Evolutionary conservation across 2,888 invertebrate species (phyloP).

Genomic region (Pyrrhia umbra): DNA sequence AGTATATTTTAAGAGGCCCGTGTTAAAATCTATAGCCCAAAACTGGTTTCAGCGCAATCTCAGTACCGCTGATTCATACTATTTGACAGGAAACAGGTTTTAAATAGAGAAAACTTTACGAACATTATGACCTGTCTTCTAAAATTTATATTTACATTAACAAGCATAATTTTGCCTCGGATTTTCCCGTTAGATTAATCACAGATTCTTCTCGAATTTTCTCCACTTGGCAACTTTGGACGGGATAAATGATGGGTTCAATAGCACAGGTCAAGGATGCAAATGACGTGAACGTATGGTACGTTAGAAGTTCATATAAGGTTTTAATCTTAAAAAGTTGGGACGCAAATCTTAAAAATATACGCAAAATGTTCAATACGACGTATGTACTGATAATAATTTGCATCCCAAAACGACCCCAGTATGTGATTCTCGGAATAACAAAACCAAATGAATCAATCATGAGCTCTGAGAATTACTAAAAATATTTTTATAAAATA

Average conservation of each 20-base stretch:
- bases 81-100: conserved; percentile 69
- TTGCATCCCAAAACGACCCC: conserved; percentile 17
- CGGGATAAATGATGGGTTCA: conserved; percentile 26
- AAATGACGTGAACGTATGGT: conserved; percentile 9
- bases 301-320: neutral
- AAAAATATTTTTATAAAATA: conserved; percentile 40
- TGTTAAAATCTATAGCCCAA: conserved; percentile 69
- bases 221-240: conserved; percentile 6
- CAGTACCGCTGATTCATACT: conserved; percentile 65
- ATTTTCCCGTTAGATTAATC: conserved; percentile 36
- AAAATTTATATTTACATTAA: conserved; percentile 40
- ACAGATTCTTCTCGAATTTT: conserved; percentile 7
- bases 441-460: conserved; percentile 16
- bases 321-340: too few species aligned
- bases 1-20: conserved; percentile 66
- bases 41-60: conserved; percentile 76
- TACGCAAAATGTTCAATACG: neutral
- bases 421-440: conserved; percentile 17
- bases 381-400: too few species aligned
- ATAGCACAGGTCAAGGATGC: conserved; percentile 35
- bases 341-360: too few species aligned
- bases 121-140: conserved; percentile 45
- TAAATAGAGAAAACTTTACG: conserved; percentile 59
- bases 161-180: conserved; percentile 13
- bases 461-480: conserved; percentile 22